A percentile compares a stretch with the other conserved stretches of the same genome.
These are phyloP conservation scores for Holotrichia oblita DNA, from an alignment of 1,140 invertebrate genomes.

Conservation along the genomic window DNA sequence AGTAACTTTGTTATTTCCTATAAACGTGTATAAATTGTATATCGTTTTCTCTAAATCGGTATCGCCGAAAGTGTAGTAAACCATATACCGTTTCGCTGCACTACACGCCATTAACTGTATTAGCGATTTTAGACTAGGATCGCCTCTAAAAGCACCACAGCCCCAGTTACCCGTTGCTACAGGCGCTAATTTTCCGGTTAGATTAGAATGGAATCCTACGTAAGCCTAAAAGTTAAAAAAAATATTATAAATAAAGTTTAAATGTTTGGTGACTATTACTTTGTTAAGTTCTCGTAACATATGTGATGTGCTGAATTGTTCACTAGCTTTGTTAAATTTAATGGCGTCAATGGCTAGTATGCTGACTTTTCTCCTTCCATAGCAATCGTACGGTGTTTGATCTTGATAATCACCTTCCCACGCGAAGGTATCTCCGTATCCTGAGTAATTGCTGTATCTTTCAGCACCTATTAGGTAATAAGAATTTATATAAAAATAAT, in stretches of 20 bases:
- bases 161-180: slow-evolving; percentile 99
- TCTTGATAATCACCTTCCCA: slow-evolving; percentile 82
- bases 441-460: slow-evolving; percentile 84
- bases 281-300: slow-evolving; percentile 88
- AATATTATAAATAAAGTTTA: not conserved
- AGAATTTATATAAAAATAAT: no score
- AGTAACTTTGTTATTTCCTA: slow-evolving; percentile 69
- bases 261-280: slow-evolving; percentile 51
- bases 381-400: slow-evolving; percentile 76
- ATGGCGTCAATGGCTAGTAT: slow-evolving; percentile 93
- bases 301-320: slow-evolving; percentile 69
- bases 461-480: slow-evolving; percentile 86
- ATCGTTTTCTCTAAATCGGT: slow-evolving; percentile 74
- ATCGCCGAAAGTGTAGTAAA: slow-evolving; percentile 93
- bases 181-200: slow-evolving; percentile 62
- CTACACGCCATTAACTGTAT: slow-evolving; percentile 91
- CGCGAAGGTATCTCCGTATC: slow-evolving; percentile 84
- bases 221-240: slow-evolving; percentile 67
- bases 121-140: slow-evolving; percentile 87
- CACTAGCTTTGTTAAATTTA: slow-evolving; percentile 65
- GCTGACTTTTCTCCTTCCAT: slow-evolving; percentile 76
- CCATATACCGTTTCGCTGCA: slow-evolving; percentile 73
- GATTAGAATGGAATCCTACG: slow-evolving; percentile 72
- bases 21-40: slow-evolving; percentile 74
- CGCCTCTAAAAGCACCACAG: slow-evolving; percentile 93